These are phyloP conservation scores for Melieria picta DNA, from an alignment of 2,888 invertebrate species.

Conservation along the genomic window DNA sequence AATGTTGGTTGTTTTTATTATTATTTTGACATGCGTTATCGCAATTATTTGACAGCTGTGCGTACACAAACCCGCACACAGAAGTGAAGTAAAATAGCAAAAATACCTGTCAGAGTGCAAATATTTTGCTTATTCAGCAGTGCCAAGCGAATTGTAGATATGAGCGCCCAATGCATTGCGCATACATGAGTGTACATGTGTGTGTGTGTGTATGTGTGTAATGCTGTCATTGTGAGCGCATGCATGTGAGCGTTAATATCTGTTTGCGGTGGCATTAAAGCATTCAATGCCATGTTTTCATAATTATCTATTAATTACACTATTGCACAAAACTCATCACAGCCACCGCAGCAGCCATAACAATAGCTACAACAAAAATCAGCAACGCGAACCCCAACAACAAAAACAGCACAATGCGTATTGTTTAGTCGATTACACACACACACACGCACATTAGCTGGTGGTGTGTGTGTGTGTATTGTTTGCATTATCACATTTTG, in stretches of 20 bases:
- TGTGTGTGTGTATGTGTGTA: background rate
- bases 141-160: background rate
- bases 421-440: slow-evolving; percentile 10
- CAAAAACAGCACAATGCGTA: slow-evolving; percentile 21
- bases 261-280: slow-evolving; percentile 15
- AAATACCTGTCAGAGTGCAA: background rate
- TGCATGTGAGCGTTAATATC: background rate
- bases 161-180: background rate
- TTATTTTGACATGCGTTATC: no score
- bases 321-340: slow-evolving; percentile 15
- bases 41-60: no score
- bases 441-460: background rate
- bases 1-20: no score
- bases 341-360: background rate
- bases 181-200: background rate
- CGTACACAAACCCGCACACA: background rate
- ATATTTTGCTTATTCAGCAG: background rate
- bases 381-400: slow-evolving; percentile 9
- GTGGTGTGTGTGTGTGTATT: no score
- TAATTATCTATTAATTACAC: slow-evolving; percentile 34
- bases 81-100: background rate
- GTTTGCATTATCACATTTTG: no score
- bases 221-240: background rate
- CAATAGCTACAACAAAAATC: slow-evolving; percentile 11
- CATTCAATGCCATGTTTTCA: slow-evolving; percentile 26